These are phyloP conservation scores for Hoplias malabaricus DNA, from an alignment of 2,113 vertebrate genomes.

Conservation along the genomic window DNA sequence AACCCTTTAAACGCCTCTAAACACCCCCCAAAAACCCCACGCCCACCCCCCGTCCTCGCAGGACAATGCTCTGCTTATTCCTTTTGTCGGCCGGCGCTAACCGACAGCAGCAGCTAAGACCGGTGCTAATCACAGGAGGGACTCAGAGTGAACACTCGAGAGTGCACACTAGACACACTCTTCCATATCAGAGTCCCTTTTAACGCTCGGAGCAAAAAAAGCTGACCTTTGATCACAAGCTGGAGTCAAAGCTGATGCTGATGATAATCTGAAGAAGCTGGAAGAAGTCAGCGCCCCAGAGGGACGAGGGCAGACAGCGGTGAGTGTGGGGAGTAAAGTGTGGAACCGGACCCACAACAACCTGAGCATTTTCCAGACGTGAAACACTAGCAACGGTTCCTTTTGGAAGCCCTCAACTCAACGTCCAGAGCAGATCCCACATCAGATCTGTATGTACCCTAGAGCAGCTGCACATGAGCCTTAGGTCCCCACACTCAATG, in stretches of 20 bases:
- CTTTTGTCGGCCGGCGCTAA: conserved; percentile 47
- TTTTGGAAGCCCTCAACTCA: too few species aligned
- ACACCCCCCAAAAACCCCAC: neutral
- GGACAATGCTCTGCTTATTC: conserved; percentile 61
- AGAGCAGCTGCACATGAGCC: too few species aligned
- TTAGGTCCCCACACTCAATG: too few species aligned
- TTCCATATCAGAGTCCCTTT: neutral
- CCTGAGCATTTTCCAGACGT: too few species aligned
- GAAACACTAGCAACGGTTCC: too few species aligned
- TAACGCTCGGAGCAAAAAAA: neutral
- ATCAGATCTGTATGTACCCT: too few species aligned
- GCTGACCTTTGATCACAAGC: neutral
- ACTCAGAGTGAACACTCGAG: conserved; percentile 6
- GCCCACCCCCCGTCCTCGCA: neutral
- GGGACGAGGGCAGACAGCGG: neutral
- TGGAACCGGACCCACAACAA: too few species aligned
- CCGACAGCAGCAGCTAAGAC: neutral
- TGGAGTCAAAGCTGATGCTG: neutral
- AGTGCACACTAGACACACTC: neutral
- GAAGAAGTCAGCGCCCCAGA: neutral
- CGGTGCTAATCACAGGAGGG: conserved; percentile 38
- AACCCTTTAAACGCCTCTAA: neutral
- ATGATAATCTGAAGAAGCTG: neutral
- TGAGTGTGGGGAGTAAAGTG: too few species aligned
- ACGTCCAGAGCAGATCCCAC: too few species aligned